These are phyloP conservation scores for Arremon brunneinucha DNA, from an alignment of 2,797 vertebrate species.

Conservation along the genomic window DNA sequence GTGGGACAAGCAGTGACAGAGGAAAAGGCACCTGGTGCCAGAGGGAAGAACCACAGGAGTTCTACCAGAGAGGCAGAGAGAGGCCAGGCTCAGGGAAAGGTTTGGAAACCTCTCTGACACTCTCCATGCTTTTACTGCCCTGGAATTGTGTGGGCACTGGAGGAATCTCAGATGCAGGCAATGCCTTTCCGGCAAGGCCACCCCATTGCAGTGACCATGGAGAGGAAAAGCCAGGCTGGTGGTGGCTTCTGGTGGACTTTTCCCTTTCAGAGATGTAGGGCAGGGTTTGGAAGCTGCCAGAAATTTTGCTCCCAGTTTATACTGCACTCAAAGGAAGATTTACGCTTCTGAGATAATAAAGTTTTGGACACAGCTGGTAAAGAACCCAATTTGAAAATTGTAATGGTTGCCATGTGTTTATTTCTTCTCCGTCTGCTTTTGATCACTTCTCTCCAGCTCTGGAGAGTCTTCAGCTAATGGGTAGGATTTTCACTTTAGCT, in stretches of 20 bases:
- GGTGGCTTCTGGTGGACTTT: background rate
- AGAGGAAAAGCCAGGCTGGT: background rate
- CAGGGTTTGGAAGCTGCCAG: background rate
- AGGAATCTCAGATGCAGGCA: background rate
- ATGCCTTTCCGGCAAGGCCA: background rate
- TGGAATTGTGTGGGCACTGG: background rate
- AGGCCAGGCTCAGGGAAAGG: background rate
- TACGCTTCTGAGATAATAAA: background rate
- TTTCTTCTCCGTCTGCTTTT: background rate
- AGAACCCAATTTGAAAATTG: background rate
- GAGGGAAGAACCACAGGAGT: background rate
- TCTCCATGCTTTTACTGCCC: background rate
- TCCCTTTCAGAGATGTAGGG: rapidly evolving
- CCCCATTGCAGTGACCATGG: background rate
- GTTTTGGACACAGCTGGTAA: background rate
- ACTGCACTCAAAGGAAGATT: background rate
- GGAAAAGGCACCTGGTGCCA: background rate
- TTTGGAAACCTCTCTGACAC: background rate
- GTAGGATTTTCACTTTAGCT: background rate
- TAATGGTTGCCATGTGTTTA: background rate
- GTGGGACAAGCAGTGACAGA: background rate
- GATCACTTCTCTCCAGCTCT: background rate
- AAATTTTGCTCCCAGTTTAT: background rate
- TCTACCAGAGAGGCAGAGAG: background rate
- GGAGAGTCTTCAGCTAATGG: background rate